phyloP scores from a whole-genome alignment of 2,888 invertebrate species.

The Altica lythri region DNA sequence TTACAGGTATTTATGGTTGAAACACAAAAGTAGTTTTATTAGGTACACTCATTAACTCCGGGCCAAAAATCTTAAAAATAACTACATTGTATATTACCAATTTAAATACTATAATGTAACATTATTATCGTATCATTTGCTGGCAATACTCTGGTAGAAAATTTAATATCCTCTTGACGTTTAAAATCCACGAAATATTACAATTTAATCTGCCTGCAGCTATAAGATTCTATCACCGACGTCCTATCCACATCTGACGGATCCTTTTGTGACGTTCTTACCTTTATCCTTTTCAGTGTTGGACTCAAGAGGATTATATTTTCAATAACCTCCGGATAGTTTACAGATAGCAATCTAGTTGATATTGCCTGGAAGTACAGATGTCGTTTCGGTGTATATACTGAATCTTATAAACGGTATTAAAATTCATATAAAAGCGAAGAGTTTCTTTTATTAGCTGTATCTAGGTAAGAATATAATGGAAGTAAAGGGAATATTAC shows the following conservation, averaged over 20 bases:
- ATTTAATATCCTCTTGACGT: slow-evolving; percentile 8
- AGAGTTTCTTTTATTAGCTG: too few species aligned
- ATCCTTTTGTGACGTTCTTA: slow-evolving; percentile 9
- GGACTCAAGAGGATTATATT: slow-evolving; percentile 9
- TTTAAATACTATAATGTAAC: not conserved
- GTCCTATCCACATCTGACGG: slow-evolving; percentile 7
- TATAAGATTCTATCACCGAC: slow-evolving; percentile 8
- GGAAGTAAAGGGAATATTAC: too few species aligned
- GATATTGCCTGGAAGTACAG: slow-evolving; percentile 4
- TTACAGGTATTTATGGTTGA: not conserved
- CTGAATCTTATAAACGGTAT: too few species aligned
- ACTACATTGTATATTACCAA: too few species aligned
- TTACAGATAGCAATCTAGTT: slow-evolving; percentile 9
- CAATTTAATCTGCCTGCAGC: slow-evolving; percentile 12
- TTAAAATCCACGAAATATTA: slow-evolving; percentile 7
- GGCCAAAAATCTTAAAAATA: too few species aligned
- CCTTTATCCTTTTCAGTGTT: slow-evolving; percentile 8
- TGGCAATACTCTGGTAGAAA: not conserved
- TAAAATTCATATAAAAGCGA: too few species aligned
- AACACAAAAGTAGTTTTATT: too few species aligned
- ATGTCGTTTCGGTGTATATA: too few species aligned
- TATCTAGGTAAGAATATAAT: too few species aligned
- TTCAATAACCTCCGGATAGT: slow-evolving; percentile 13
- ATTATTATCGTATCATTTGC: not conserved
- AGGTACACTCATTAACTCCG: too few species aligned